These are phyloP conservation scores for Choristoneura fumiferana DNA, from an alignment of 1,140 invertebrate species.

Conservation along the genomic window DNA sequence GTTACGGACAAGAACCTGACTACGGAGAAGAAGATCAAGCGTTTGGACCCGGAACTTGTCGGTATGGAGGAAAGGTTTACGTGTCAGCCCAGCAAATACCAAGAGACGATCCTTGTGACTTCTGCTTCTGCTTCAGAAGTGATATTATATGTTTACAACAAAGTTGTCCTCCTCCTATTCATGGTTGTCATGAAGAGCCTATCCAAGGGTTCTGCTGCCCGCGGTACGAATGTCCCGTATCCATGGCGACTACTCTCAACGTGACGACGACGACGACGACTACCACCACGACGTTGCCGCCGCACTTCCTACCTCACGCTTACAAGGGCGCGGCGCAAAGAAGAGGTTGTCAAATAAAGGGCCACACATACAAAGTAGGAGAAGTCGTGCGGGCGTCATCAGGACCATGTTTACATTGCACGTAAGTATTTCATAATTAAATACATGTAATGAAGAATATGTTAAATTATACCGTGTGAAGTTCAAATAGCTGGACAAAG, in stretches of 20 bases:
- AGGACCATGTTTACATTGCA: constrained; percentile 94
- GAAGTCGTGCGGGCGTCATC: constrained; percentile 90
- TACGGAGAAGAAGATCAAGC: constrained; percentile 85
- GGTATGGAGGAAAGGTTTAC: constrained; percentile 94
- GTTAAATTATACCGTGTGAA: too few relatives aligned
- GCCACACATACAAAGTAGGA: constrained; percentile 89
- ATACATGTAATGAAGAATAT: too few relatives aligned
- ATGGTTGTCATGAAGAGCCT: constrained; percentile 92
- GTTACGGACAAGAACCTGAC: constrained; percentile 81
- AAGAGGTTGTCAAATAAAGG: constrained; percentile 91
- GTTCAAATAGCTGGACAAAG: too few relatives aligned
- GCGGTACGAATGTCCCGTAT: constrained; percentile 94
- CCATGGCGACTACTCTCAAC: constrained; percentile 87
- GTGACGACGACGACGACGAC: constrained; percentile 91
- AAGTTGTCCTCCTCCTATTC: constrained; percentile 95
- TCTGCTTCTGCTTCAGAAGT: constrained; percentile 97
- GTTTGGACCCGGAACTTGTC: constrained; percentile 92
- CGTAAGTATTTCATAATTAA: constrained; percentile 86
- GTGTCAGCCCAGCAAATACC: constrained; percentile 97
- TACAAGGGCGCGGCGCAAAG: constrained; percentile 86
- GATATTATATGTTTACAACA: constrained; percentile 97
- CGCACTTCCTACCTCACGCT: constrained; percentile 87
- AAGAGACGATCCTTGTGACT: constrained; percentile 95
- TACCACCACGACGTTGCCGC: constrained; percentile 90
- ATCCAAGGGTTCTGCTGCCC: constrained; percentile 97